These are phyloP conservation scores for Phalera bucephala DNA, from an alignment of 2,888 invertebrate genomes.

Conservation along the genomic window DNA sequence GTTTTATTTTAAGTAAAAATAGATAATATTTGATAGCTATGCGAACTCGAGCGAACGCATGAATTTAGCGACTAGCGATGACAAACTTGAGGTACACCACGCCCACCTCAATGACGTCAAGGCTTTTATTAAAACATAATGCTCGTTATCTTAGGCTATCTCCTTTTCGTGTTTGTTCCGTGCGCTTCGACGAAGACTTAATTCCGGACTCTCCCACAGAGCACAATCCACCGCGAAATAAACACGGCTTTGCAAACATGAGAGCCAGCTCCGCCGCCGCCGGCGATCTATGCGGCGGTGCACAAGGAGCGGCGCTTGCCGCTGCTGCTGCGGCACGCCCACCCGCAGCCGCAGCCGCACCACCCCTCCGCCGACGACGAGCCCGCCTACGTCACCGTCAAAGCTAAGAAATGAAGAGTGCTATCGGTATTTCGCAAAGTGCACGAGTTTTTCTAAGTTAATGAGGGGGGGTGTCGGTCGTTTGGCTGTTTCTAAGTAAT, in stretches of 20 bases:
- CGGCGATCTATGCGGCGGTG: slow-evolving; percentile 48
- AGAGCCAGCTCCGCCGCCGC: slow-evolving; percentile 66
- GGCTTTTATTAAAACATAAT: no score
- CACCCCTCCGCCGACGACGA: slow-evolving; percentile 31
- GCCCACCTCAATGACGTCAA: no score
- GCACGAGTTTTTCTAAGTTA: slow-evolving; percentile 62
- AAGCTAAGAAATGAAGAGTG: slow-evolving; percentile 70
- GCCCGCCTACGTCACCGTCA: slow-evolving; percentile 64
- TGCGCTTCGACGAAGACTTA: no score
- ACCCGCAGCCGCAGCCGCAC: neutral
- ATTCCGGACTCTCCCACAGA: no score
- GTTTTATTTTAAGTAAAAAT: no score
- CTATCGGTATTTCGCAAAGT: slow-evolving; percentile 78
- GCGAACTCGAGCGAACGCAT: no score
- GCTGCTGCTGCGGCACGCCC: slow-evolving; percentile 32
- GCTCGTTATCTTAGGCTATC: no score
- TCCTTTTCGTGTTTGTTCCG: no score
- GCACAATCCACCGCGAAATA: slow-evolving; percentile 92
- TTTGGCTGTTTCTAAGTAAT: no score
- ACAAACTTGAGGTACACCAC: no score
- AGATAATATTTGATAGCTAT: no score
- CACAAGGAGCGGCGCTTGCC: slow-evolving; percentile 35
- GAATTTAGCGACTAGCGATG: no score
- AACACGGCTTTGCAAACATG: slow-evolving; percentile 91
- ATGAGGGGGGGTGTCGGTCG: slow-evolving; percentile 12